These are phyloP conservation scores for Leucosticte australis DNA, from an alignment of 2,113 vertebrate species.

Conservation along the genomic window DNA sequence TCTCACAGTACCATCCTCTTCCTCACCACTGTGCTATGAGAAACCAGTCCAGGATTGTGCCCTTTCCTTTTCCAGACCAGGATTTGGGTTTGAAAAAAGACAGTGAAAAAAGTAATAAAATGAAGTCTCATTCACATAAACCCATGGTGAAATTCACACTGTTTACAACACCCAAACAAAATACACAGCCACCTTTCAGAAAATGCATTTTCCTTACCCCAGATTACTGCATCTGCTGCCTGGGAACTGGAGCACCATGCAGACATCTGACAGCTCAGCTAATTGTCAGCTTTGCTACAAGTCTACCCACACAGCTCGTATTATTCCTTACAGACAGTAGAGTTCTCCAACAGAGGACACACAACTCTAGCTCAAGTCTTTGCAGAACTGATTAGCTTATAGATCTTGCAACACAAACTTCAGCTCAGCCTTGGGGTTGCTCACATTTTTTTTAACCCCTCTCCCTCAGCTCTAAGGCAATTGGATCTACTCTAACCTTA, in stretches of 20 bases:
- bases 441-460: background rate
- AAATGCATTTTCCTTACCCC: background rate
- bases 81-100: background rate
- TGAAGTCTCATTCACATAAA: background rate
- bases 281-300: conserved; percentile 15
- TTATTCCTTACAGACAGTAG: background rate
- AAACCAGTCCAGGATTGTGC: background rate
- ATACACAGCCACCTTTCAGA: background rate
- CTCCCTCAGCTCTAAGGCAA: background rate
- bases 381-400: background rate
- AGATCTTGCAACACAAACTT: background rate
- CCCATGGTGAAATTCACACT: background rate
- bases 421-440: background rate
- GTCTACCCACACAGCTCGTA: background rate
- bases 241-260: background rate
- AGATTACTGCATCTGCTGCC: no score
- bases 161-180: background rate
- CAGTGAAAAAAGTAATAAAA: background rate
- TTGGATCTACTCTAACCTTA: background rate
- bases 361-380: background rate
- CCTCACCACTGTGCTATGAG: background rate
- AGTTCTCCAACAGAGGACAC: background rate
- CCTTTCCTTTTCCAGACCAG: background rate
- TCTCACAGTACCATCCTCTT: background rate
- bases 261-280: background rate